Conservation (phyloP, 2,888 invertebrate species). For the Dynastes hyllus region DNA sequence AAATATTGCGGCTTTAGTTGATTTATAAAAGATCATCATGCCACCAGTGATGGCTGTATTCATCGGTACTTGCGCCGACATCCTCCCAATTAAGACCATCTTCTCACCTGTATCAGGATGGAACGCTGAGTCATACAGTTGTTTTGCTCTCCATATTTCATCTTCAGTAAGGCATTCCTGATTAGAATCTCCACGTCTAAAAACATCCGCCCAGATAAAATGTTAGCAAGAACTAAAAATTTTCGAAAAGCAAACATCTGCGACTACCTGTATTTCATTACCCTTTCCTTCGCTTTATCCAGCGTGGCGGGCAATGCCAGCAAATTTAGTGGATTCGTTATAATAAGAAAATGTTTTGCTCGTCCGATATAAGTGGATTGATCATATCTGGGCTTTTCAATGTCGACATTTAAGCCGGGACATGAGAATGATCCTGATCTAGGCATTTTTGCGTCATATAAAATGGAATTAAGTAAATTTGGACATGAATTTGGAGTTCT, state of each 20-base stretch:
- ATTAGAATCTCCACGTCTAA: conserved; percentile 52
- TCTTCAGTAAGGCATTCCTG: conserved; percentile 79
- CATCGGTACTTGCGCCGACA: conserved; percentile 99
- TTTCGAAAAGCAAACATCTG: neutral
- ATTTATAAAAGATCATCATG: conserved; percentile 98
- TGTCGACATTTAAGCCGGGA: conserved; percentile 71
- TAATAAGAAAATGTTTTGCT: conserved; percentile 91
- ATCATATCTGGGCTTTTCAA: conserved; percentile 93
- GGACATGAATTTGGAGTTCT: neutral
- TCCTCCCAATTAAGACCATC: conserved; percentile 93
- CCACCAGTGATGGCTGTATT: conserved; percentile 97
- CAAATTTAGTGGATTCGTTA: conserved; percentile 95
- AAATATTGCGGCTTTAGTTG: conserved; percentile 92
- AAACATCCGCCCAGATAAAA: neutral
- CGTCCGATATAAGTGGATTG: conserved; percentile 92
- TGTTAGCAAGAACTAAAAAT: neutral
- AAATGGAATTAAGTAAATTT: neutral
- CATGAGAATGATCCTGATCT: conserved; percentile 23
- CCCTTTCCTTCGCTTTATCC: conserved; percentile 85
- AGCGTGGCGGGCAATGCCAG: conserved; percentile 82
- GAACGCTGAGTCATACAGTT: conserved; percentile 97
- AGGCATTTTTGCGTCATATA: conserved; percentile 7
- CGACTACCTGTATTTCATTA: conserved; percentile 84
- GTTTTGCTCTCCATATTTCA: conserved; percentile 93
- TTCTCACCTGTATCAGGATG: conserved; percentile 99